Conservation (phyloP, 2,113 vertebrate genomes). For the Pelodiscus sinensis region DNA sequence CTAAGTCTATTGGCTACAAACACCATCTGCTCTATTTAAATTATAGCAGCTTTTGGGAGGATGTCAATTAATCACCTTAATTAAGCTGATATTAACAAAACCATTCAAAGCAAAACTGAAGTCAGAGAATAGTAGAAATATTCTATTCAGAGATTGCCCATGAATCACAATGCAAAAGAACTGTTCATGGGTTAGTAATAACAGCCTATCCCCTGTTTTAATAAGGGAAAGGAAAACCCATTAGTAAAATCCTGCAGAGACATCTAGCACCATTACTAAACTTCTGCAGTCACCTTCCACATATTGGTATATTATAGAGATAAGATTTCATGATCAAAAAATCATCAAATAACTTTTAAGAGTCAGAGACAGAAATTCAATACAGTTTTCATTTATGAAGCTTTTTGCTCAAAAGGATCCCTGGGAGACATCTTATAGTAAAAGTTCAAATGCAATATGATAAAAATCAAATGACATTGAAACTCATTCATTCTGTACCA, state of each 20-base stretch:
- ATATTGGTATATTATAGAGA: background rate
- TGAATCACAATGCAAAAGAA: background rate
- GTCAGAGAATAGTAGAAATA: background rate
- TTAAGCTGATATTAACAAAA: background rate
- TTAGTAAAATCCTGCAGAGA: background rate
- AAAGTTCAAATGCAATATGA: slow-evolving; percentile 29
- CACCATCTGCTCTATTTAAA: slow-evolving; percentile 33
- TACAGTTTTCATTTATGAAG: slow-evolving; percentile 2
- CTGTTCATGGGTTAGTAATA: background rate
- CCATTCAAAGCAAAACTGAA: background rate
- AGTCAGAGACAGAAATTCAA: background rate
- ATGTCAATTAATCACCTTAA: background rate
- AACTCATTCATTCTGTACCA: slow-evolving; percentile 38
- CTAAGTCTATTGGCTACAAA: background rate
- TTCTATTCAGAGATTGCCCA: background rate
- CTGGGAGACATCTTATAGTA: background rate
- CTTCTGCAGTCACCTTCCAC: background rate
- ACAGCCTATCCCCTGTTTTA: background rate
- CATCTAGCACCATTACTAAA: background rate
- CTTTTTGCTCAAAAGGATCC: background rate
- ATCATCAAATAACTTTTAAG: slow-evolving; percentile 9
- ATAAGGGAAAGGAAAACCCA: background rate
- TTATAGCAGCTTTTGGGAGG: background rate
- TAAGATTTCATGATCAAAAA: background rate
- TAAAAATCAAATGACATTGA: slow-evolving; percentile 57